These are phyloP conservation scores for Nephrocerus scutellatus DNA, from an alignment of 2,888 invertebrate species.

Conservation along the genomic window DNA sequence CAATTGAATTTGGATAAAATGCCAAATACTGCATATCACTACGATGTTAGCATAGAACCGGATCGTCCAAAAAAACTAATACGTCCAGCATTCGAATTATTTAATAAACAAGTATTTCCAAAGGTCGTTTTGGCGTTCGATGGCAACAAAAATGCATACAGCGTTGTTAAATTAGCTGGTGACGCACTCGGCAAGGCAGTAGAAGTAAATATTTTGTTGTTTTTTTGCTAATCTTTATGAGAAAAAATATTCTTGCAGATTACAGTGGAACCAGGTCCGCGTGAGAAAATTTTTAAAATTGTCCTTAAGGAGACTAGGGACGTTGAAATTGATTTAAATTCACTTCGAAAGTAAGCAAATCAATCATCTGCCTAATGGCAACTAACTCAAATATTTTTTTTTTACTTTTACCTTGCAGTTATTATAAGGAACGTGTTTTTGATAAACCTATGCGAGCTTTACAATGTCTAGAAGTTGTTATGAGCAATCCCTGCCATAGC, in stretches of 20 bases:
- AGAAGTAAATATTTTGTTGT: conserved; percentile 28
- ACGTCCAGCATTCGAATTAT: conserved; percentile 48
- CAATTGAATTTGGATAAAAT: conserved; percentile 50
- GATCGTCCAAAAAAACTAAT: conserved; percentile 62
- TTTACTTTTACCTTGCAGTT: conserved; percentile 26
- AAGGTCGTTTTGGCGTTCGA: conserved; percentile 61
- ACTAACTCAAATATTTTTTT: background rate
- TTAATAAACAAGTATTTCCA: conserved; percentile 43
- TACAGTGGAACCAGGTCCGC: conserved; percentile 14
- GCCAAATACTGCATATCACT: conserved; percentile 57
- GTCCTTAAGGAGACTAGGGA: conserved; percentile 34
- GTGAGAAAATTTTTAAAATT: conserved; percentile 28
- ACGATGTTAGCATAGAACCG: conserved; percentile 69
- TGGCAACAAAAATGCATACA: conserved; percentile 62
- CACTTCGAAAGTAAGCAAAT: conserved; percentile 32
- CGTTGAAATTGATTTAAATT: conserved; percentile 31
- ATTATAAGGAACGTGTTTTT: conserved; percentile 34
- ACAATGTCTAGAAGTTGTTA: conserved; percentile 61
- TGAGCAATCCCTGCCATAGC: conserved; percentile 50
- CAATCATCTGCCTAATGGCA: background rate
- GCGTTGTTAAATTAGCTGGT: conserved; percentile 24
- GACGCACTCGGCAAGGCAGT: conserved; percentile 22
- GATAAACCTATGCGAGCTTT: conserved; percentile 47
- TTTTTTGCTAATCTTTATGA: background rate
- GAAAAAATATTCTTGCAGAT: background rate